Conservation (phyloP, 2,888 invertebrate genomes). For the Orchestes rusci region DNA sequence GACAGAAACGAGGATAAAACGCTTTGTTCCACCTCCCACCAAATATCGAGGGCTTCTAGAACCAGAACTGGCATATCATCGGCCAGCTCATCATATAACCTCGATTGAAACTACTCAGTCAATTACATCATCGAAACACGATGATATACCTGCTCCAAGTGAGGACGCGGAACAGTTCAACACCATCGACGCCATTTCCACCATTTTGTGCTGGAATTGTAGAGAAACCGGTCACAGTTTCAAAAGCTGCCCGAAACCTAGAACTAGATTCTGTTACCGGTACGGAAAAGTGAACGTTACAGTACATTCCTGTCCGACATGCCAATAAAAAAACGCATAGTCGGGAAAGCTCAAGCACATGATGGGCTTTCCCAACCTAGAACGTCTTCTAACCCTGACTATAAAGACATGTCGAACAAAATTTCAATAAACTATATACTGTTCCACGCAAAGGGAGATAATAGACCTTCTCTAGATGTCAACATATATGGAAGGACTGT, state of each 20-base stretch:
- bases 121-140: too few relatives aligned
- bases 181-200: not conserved
- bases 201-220: not conserved
- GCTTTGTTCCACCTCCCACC: not conserved
- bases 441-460: not conserved
- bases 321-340: not conserved
- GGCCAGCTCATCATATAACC: not conserved
- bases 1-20: not conserved
- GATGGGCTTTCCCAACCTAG: not conserved
- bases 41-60: not conserved
- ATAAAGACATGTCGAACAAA: too few relatives aligned
- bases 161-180: not conserved
- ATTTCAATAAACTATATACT: too few relatives aligned
- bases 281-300: not conserved
- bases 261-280: not conserved
- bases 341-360: not conserved
- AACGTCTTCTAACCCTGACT: not conserved
- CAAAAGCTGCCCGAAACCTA: not conserved
- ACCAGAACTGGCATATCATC: not conserved
- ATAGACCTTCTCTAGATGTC: not conserved
- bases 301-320: not conserved
- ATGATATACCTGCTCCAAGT: too few relatives aligned
- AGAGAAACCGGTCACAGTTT: not conserved
- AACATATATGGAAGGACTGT: not conserved
- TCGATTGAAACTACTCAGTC: not conserved